Percentiles rank a stretch among this genome's conserved stretches.
Conservation (phyloP, 2,888 invertebrate genomes). For the Athripsodes cinereus region DNA sequence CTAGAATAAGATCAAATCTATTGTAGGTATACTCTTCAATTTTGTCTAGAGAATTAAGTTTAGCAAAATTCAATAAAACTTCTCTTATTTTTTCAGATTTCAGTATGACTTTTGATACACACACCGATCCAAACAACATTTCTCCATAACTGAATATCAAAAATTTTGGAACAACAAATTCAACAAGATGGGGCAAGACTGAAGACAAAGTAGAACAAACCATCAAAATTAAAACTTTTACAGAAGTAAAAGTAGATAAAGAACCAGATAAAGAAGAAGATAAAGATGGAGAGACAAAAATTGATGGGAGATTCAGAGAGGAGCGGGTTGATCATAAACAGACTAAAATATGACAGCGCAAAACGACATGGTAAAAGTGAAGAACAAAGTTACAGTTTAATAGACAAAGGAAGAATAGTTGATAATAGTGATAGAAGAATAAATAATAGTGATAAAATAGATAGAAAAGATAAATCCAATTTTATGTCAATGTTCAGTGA, state of each 20-base stretch:
- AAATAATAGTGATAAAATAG: no score
- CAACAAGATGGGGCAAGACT: background rate
- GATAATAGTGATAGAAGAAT: background rate
- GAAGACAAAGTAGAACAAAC: background rate
- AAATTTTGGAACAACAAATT: no score
- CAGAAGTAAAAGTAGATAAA: background rate
- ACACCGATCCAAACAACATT: no score
- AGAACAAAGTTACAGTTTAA: background rate
- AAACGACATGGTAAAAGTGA: background rate
- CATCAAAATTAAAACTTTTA: background rate
- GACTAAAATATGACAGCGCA: background rate
- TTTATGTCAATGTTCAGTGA: slow-evolving; percentile 20
- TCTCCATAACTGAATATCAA: no score
- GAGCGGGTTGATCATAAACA: background rate
- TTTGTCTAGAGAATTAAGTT: no score
- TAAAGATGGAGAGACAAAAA: slow-evolving; percentile 10
- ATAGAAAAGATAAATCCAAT: background rate
- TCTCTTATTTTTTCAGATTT: background rate
- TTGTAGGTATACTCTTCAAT: no score
- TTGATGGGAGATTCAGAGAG: slow-evolving; percentile 8
- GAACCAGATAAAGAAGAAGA: background rate
- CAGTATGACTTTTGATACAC: background rate
- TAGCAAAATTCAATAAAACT: no score
- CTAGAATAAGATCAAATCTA: no score
- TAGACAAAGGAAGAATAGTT: background rate